Evolutionary conservation across 2,797 vertebrate genomes (phyloP).

Genomic region (Scolopax rusticola): DNA sequence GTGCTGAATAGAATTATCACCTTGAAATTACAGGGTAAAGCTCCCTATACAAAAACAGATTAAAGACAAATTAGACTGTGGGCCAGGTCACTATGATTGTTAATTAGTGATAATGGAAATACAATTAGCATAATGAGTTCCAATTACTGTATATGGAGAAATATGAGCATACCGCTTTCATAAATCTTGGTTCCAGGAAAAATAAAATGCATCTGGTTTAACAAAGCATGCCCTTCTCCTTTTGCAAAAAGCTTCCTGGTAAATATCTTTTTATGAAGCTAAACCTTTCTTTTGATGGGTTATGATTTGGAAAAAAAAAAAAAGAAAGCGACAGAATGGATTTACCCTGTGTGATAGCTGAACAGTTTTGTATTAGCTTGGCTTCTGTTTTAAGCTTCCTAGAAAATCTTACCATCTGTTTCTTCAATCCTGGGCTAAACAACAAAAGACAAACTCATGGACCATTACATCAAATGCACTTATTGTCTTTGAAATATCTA

Average conservation of each 20-base stretch:
- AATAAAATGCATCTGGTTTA: constrained; percentile 83
- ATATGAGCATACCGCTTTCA: constrained; percentile 83
- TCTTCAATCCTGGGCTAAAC: constrained; percentile 77
- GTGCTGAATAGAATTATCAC: constrained; percentile 85
- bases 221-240: constrained; percentile 81
- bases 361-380: constrained; percentile 81
- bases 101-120: constrained; percentile 92
- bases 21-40: constrained; percentile 86
- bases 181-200: constrained; percentile 83
- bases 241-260: constrained; percentile 75
- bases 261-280: constrained; percentile 78
- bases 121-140: constrained; percentile 90
- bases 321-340: constrained; percentile 60
- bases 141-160: constrained; percentile 87
- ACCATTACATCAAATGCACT: constrained; percentile 75
- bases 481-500: constrained; percentile 77
- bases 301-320: constrained; percentile 47
- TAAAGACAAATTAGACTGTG: constrained; percentile 87
- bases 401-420: constrained; percentile 86
- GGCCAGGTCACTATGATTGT: constrained; percentile 89
- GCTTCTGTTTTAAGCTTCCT: constrained; percentile 84
- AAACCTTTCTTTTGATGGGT: constrained; percentile 75
- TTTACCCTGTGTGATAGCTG: constrained; percentile 79
- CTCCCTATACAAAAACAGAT: constrained; percentile 86
- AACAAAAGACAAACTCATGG: constrained; percentile 77